Percentiles rank a stretch among this genome's conserved stretches.
These are phyloP conservation scores for Threskiornis aethiopicus DNA, from an alignment of 2,797 vertebrate species.

Conservation along the genomic window DNA sequence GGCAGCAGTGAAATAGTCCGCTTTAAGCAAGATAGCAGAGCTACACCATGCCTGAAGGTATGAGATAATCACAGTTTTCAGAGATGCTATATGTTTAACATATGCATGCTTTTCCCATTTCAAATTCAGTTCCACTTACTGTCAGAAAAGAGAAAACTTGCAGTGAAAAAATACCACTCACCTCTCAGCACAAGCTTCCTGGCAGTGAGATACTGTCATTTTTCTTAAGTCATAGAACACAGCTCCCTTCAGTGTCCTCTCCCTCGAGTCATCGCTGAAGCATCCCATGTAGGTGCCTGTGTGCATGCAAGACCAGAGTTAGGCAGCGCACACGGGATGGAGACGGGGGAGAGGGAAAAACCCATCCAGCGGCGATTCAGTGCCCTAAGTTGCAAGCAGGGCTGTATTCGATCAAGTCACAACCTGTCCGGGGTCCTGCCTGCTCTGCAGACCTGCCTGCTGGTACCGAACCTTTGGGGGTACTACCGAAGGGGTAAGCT, in stretches of 20 bases:
- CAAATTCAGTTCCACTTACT: background rate
- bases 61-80: background rate
- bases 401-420: fast-evolving
- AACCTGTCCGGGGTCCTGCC: background rate
- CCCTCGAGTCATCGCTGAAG: conserved; percentile 84
- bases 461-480: fast-evolving
- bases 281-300: conserved; percentile 91
- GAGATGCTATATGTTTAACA: background rate
- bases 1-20: background rate
- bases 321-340: background rate
- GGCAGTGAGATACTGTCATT: conserved; percentile 93
- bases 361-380: fast-evolving
- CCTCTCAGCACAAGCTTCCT: conserved; percentile 94
- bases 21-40: background rate
- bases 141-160: background rate
- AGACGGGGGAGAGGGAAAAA: background rate
- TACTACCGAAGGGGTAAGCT: background rate
- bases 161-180: conserved; percentile 58
- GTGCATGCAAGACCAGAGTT: background rate
- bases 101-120: background rate
- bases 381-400: fast-evolving
- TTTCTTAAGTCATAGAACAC: conserved; percentile 94
- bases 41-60: background rate
- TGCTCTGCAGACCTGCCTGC: background rate
- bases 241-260: conserved; percentile 87